Conservation (phyloP, 2,797 vertebrate species). For the Helicolenus hilgendorfi region DNA sequence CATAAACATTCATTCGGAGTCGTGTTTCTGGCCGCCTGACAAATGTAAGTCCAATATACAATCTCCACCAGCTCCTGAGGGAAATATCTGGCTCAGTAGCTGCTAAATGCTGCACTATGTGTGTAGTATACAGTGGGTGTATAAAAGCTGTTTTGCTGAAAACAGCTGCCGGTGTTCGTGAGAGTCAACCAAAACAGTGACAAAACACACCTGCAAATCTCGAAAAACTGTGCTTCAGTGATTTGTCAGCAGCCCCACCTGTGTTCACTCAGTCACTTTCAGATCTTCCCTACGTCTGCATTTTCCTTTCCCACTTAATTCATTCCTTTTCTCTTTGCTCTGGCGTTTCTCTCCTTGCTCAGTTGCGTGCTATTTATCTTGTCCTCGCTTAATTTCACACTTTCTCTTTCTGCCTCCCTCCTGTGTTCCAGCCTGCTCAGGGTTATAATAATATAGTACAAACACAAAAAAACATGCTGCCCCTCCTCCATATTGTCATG, state of each 20-base stretch:
- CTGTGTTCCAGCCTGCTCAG: neutral
- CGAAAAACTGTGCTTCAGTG: neutral
- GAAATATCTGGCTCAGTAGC: neutral
- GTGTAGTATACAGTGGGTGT: neutral
- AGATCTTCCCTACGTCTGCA: neutral
- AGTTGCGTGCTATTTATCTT: neutral
- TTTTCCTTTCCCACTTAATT: slow-evolving; percentile 8
- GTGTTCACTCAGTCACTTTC: slow-evolving; percentile 12
- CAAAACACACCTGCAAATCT: neutral
- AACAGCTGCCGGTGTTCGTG: neutral
- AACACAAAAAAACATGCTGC: neutral
- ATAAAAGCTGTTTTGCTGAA: neutral
- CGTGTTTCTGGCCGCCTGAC: neutral
- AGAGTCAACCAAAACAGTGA: neutral
- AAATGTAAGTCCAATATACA: neutral
- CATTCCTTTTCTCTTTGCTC: neutral
- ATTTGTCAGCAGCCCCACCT: neutral
- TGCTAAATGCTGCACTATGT: neutral
- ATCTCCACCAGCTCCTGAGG: neutral
- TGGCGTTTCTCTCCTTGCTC: neutral
- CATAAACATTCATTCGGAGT: neutral
- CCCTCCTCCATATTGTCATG: neutral
- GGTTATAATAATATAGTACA: neutral
- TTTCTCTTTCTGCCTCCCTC: neutral
- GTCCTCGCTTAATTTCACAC: slow-evolving; percentile 22